Evolutionary conservation across 2,113 vertebrate species (phyloP).

Genomic region (Rhegmatorhina hoffmannsi): DNA sequence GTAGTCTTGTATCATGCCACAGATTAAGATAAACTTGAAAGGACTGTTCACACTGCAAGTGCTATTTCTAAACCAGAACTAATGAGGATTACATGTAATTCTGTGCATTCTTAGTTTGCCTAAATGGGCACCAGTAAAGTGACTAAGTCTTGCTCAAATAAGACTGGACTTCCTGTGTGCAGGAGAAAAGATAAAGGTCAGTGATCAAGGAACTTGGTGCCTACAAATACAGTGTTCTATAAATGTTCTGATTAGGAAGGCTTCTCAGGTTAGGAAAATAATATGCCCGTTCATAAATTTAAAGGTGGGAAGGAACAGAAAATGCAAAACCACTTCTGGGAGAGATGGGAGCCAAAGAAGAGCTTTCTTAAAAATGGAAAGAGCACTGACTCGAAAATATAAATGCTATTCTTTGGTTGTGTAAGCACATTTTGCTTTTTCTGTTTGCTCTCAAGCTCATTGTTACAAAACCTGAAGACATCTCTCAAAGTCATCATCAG

Average conservation of each 20-base stretch:
- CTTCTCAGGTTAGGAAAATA: not conserved
- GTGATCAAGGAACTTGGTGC: constrained; percentile 18
- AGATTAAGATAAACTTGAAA: not conserved
- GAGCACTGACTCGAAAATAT: not conserved
- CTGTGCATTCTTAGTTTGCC: constrained; percentile 1
- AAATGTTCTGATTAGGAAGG: not conserved
- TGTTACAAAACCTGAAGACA: not conserved
- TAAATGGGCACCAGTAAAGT: not conserved
- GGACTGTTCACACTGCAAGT: not conserved
- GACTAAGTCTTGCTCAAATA: not conserved
- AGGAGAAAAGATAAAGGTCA: constrained; percentile 17
- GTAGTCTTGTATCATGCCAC: not conserved
- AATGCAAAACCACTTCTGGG: not conserved
- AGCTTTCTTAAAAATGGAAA: not conserved
- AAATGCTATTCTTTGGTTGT: not conserved
- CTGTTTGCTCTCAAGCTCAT: not conserved
- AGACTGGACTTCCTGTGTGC: not conserved
- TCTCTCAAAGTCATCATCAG: not conserved
- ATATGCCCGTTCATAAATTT: not conserved
- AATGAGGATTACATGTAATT: not conserved
- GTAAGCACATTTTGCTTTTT: not conserved
- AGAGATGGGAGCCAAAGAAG: not conserved
- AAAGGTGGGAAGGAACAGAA: not conserved
- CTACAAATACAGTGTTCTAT: not conserved
- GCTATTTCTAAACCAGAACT: not conserved